phyloP scores from a whole-genome alignment of 2,888 invertebrate species.

The Volucella inanis region DNA sequence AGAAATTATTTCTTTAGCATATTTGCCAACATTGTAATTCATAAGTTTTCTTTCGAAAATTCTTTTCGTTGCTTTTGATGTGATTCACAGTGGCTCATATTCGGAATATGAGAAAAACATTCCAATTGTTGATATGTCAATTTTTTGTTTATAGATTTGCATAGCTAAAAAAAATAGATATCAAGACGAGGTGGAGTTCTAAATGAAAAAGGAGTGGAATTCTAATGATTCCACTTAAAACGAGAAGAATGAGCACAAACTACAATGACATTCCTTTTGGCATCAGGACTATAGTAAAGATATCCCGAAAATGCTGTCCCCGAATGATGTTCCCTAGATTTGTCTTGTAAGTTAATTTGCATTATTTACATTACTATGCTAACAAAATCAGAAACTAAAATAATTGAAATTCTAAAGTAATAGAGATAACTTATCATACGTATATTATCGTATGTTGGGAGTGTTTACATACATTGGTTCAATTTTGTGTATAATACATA shows the following conservation, averaged over 20 bases:
- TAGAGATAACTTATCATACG: too few species aligned
- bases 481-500: too few species aligned
- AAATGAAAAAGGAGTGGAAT: slow-evolving; percentile 21
- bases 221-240: slow-evolving; percentile 78
- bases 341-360: slow-evolving; percentile 85
- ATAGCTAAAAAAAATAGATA: slow-evolving; percentile 2
- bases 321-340: slow-evolving; percentile 86
- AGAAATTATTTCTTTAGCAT: background rate
- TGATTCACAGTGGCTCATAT: slow-evolving; percentile 37
- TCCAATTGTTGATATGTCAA: too few species aligned
- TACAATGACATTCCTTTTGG: slow-evolving; percentile 87
- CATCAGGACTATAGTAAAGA: slow-evolving; percentile 85
- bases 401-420: too few species aligned
- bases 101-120: background rate
- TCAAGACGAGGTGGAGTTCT: background rate
- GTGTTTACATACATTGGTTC: too few species aligned
- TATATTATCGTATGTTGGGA: too few species aligned
- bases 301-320: slow-evolving; percentile 85
- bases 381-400: too few species aligned
- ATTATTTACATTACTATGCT: background rate
- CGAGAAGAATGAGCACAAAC: slow-evolving; percentile 85
- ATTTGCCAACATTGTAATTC: slow-evolving; percentile 56
- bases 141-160: too few species aligned
- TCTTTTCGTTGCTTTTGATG: slow-evolving; percentile 15
- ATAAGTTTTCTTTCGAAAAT: slow-evolving; percentile 29